A percentile compares a stretch with the other conserved stretches of the same genome.
phyloP scores from a whole-genome alignment of 2,797 vertebrate genomes.

The Periparus ater region DNA sequence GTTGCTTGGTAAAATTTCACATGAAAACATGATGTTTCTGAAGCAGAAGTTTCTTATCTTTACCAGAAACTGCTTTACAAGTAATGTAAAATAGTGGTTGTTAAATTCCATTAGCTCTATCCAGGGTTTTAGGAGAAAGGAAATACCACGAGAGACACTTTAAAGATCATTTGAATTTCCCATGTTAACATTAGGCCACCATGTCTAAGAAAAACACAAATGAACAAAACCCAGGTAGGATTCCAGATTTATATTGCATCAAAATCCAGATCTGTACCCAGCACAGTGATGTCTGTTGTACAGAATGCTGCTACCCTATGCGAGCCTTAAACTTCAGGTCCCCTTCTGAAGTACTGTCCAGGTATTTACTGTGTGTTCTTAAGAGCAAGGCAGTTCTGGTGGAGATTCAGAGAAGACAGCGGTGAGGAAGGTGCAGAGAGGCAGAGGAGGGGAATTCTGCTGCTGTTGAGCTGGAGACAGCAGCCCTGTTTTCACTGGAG shows the following conservation, averaged over 20 bases:
- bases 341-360: neutral
- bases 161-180: neutral
- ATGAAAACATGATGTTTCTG: neutral
- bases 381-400: neutral
- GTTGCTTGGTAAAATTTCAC: neutral
- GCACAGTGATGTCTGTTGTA: neutral
- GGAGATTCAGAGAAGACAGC: neutral
- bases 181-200: fast-evolving
- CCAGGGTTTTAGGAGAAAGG: neutral
- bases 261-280: neutral
- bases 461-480: neutral
- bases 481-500: neutral
- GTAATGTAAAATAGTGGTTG: neutral
- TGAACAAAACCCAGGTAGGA: neutral
- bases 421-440: neutral
- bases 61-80: neutral
- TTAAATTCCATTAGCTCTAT: neutral
- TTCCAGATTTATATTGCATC: neutral
- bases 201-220: neutral
- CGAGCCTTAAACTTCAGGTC: neutral
- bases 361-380: neutral
- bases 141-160: neutral
- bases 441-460: neutral
- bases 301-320: neutral
- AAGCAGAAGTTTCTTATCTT: neutral